Conservation (phyloP, 2,113 vertebrate genomes). For the Zosterops hypoxanthus region DNA sequence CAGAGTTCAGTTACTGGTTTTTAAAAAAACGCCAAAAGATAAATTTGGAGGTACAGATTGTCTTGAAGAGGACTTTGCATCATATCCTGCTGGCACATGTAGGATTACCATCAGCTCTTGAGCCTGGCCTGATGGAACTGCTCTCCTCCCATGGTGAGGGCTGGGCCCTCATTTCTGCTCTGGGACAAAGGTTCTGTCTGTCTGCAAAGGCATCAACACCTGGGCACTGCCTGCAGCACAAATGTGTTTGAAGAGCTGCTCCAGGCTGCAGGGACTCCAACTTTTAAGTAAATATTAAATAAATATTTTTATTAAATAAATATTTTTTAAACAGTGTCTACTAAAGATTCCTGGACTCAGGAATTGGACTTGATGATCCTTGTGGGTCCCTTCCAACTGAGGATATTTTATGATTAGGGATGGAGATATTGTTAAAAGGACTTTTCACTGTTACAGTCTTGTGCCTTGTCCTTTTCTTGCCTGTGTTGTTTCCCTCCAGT, state of each 20-base stretch:
- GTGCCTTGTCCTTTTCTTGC: neutral
- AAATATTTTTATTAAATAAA: neutral
- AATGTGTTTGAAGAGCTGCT: neutral
- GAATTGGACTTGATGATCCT: neutral
- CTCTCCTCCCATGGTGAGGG: neutral
- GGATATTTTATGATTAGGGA: neutral
- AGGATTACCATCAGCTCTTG: neutral
- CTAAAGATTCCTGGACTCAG: neutral
- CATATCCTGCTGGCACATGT: accelerated
- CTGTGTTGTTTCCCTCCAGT: accelerated
- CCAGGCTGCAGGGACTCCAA: neutral
- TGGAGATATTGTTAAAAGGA: neutral
- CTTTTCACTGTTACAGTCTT: neutral
- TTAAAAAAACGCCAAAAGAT: neutral
- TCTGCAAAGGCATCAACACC: neutral
- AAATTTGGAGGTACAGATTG: neutral
- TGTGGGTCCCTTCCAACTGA: neutral
- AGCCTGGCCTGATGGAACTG: neutral
- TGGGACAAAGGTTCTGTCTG: neutral
- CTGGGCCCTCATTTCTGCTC: neutral
- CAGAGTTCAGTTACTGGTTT: neutral
- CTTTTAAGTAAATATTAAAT: neutral
- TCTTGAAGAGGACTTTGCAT: neutral
- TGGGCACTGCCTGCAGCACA: neutral
- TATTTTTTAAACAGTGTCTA: neutral